Evolutionary conservation across 2,113 vertebrate species (phyloP).

Genomic region (Progne subis): DNA sequence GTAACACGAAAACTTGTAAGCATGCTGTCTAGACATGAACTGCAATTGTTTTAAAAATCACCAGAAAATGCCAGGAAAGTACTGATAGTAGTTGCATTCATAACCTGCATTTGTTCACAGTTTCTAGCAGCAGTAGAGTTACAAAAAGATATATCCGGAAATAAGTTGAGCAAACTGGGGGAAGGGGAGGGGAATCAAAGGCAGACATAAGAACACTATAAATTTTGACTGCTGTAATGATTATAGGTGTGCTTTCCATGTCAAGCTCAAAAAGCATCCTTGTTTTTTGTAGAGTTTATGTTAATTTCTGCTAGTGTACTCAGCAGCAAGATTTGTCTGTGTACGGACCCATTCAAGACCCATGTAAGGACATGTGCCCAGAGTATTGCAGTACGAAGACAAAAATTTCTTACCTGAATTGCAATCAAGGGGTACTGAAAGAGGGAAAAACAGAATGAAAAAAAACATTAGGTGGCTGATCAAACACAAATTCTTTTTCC

Average conservation of each 20-base stretch:
- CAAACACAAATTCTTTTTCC: neutral
- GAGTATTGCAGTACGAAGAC: neutral
- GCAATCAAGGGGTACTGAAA: slow-evolving; percentile 63
- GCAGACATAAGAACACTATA: neutral
- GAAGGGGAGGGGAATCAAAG: neutral
- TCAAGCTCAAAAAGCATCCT: neutral
- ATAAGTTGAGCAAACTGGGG: neutral
- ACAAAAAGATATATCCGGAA: neutral
- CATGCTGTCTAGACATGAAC: neutral
- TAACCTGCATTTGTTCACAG: neutral
- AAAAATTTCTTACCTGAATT: slow-evolving; percentile 59
- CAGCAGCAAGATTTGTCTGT: neutral
- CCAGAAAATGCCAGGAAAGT: neutral
- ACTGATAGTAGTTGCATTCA: neutral
- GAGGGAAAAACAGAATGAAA: neutral
- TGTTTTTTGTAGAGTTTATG: neutral
- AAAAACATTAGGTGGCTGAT: neutral
- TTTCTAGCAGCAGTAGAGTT: neutral
- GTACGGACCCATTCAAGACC: neutral
- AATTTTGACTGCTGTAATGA: neutral
- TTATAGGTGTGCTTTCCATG: neutral
- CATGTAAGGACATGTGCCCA: rapidly evolving
- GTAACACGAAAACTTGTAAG: neutral
- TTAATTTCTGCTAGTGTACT: neutral
- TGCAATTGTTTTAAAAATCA: neutral